Percentiles rank a stretch among this genome's conserved stretches.
Evolutionary conservation across 1,140 invertebrate species (phyloP).

Genomic region (Panagrolaimus sp.): DNA sequence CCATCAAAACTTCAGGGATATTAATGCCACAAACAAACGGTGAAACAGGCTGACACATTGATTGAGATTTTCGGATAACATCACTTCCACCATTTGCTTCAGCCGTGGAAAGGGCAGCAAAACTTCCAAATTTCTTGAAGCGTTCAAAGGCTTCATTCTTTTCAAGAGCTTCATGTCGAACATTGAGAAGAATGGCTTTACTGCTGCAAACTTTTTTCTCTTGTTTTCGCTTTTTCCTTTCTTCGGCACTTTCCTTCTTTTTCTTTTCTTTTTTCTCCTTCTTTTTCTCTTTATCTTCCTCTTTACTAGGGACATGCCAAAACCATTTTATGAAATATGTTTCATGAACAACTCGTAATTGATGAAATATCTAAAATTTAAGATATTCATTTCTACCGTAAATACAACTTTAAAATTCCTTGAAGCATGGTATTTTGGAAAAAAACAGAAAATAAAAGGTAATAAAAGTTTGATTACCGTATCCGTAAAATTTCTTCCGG

Average conservation of each 20-base stretch:
- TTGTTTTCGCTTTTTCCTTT: background rate
- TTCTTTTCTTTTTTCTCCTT: no score
- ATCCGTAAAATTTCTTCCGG: conserved; percentile 2
- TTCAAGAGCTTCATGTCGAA: conserved; percentile 6
- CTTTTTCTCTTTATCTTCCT: no score
- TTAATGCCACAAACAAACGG: background rate
- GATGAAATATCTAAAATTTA: no score
- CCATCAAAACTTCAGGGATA: background rate
- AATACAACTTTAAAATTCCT: no score
- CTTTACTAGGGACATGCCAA: no score
- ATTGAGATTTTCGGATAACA: conserved; percentile 11
- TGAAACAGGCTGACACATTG: conserved; percentile 13
- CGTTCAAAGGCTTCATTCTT: conserved; percentile 15
- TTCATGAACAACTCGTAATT: no score
- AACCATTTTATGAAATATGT: no score
- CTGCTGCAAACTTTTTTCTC: background rate
- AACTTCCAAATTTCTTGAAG: background rate
- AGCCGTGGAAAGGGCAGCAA: background rate
- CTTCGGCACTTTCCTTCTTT: no score
- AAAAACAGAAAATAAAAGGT: no score
- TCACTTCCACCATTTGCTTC: background rate
- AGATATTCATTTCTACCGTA: no score
- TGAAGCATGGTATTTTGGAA: no score
- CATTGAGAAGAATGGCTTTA: background rate
- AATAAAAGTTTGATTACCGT: background rate